phyloP scores from a whole-genome alignment of 1,140 invertebrate species.

The Drosophila auraria region DNA sequence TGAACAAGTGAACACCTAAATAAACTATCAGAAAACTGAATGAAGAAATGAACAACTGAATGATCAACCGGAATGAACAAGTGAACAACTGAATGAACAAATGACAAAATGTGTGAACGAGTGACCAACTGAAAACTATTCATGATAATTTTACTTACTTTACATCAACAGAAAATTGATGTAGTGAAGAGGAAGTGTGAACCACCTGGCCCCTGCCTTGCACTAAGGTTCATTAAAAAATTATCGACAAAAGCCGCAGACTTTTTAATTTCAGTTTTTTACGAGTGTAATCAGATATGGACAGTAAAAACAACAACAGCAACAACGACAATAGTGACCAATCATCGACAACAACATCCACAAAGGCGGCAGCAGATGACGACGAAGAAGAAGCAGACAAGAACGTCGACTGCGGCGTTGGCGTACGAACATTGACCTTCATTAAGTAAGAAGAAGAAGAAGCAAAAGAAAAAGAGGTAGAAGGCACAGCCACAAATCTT shows the following conservation, averaged over 20 bases:
- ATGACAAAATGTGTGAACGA: not conserved
- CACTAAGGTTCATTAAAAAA: constrained; percentile 9
- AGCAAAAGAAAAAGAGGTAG: constrained; percentile 33
- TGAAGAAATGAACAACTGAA: not conserved
- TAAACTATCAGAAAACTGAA: not conserved
- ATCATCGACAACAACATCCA: constrained; percentile 55
- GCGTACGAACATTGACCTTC: constrained; percentile 79
- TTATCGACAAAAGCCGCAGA: not conserved
- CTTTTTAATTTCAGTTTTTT: constrained; percentile 11
- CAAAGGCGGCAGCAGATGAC: constrained; percentile 32
- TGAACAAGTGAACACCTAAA: not conserved
- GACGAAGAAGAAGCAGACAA: constrained; percentile 28
- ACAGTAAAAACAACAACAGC: constrained; percentile 18
- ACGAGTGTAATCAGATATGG: constrained; percentile 40
- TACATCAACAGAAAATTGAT: not conserved
- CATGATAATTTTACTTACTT: not conserved
- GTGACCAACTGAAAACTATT: not conserved
- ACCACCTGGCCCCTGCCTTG: not conserved
- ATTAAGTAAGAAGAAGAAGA: constrained; percentile 68
- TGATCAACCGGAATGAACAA: constrained; percentile 8
- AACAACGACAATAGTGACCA: constrained; percentile 37
- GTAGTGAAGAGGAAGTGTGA: not conserved
- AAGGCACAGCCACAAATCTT: constrained; percentile 41
- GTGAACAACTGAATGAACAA: not conserved
- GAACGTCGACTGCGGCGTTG: constrained; percentile 37